phyloP scores from a whole-genome alignment of 1,140 invertebrate species.

The Charaxes varanes region DNA sequence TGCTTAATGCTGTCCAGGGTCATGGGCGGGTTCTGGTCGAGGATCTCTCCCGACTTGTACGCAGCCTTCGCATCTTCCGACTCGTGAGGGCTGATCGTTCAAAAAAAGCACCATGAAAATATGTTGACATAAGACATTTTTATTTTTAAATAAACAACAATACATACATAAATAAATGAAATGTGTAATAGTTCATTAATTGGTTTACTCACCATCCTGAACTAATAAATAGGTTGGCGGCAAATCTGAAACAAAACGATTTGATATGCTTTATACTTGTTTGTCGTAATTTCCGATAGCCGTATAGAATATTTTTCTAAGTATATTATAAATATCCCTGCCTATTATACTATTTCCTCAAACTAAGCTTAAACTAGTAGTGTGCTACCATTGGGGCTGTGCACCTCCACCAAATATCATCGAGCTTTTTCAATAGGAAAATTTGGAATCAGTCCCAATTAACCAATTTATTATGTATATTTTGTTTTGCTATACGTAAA shows the following conservation, averaged over 20 bases:
- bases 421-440: too few species aligned
- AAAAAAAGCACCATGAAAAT: neutral
- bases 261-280: slow-evolving; percentile 1
- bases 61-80: slow-evolving; percentile 35
- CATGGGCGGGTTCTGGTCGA: slow-evolving; percentile 27
- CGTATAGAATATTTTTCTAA: too few species aligned
- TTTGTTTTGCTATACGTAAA: too few species aligned
- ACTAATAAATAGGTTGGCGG: slow-evolving; percentile 17
- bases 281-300: too few species aligned
- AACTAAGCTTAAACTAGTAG: too few species aligned
- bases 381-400: too few species aligned
- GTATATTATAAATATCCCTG: too few species aligned
- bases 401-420: too few species aligned
- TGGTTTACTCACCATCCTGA: slow-evolving; percentile 23
- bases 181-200: neutral
- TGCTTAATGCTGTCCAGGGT: slow-evolving; percentile 43
- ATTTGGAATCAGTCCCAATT: too few species aligned
- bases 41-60: slow-evolving; percentile 49
- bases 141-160: neutral
- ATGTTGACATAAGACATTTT: neutral
- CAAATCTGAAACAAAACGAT: slow-evolving; percentile 27
- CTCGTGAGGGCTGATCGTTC: slow-evolving; percentile 32
- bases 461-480: too few species aligned
- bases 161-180: neutral
- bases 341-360: too few species aligned